Base-by-base conservation (phyloP, 2,888 invertebrate species). In the Synanthedon myopaeformis region DNA sequence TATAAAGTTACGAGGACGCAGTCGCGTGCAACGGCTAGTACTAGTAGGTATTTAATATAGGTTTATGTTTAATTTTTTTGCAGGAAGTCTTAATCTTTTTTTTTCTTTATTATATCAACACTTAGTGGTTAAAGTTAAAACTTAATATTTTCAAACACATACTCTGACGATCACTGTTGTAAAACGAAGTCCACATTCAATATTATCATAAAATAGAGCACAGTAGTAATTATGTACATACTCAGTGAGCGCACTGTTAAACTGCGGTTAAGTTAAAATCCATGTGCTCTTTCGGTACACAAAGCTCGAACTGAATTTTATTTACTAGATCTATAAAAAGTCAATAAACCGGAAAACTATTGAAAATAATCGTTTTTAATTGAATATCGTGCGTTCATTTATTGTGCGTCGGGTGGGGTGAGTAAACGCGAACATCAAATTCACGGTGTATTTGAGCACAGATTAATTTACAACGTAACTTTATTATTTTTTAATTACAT, bases 281-380 rank as follows among this genome's bases (percentile, higher is more conserved):
- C 54, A 59, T 54, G 59, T 61, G 62, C 64, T 62, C 68, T 67
- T 67, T 72, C 70, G 61, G 68, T 71, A 71, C 72, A 74, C 70
- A 70, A 69, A 70, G 66, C 63, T 60, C 66, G 61, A 69, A 70
- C 70, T 63, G 63, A 63, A 65, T 69, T 77, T 79, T 77, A 82
- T 82, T 80, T 74, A 79, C 79, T 70, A 64, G 72, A 69, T 66
- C 76, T 66, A 76, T 85, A 79, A 83, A 82, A 81, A 73, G 70
- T 74, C 70, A 76, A 81, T 82, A 79, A 76, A 74, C 71, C 76
- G 80, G 75, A 76, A 81, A 79, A 81, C 82, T 77, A 80, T 75
- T 70, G 70, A 70, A 71, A 75, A 79, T 78, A 76, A 82, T 73
- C 64, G 76, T 70, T 78, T 82, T 82, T 70, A 79, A 83, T 84